Base-by-base conservation (phyloP, 2,797 vertebrate genomes). In the Strix occidentalis region DNA sequence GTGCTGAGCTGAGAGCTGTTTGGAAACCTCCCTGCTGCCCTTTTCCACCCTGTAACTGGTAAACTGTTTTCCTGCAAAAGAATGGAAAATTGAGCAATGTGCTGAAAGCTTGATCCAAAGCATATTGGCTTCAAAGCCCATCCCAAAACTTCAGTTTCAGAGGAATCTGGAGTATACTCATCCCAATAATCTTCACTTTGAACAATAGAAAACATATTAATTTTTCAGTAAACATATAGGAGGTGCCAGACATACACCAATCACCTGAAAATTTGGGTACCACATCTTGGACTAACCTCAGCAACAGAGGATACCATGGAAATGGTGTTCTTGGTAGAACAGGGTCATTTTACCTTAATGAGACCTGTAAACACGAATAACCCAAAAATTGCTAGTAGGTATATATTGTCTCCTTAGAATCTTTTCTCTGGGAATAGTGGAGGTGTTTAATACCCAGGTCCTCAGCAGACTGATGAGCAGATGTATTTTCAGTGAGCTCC, bases 31-130 rank as follows among this genome's bases (percentile, higher is more conserved):
- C 48, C 39, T 71, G 61, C 84, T 89, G 84, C 79, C 92, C 84
- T 91, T 93, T 95, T 95, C 84, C 79, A 89, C 84, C 16, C 76
- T 89, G 20, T 60, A 87, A 89, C 19, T 96, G 96, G 93, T 84
- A 87, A 79, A 94, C 80, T 95, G 94, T 92, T 96, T 97, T 96
- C 76, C 57, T 95, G 78, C 76, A 60, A 56, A 80, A 93, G 93
- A 96, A 96, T 93, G 95, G 96, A 97, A 96, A 97, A 95, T 97
- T 96, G 93, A 92, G 93, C 96, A 97, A 96, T 91, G 56, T 91
- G 74, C 82, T 64, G 79, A 88, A 72, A 82, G 39, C 84, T 96
- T 93, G 90, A 96, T 97, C 84, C 91, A 96, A 97, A 94, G 96
- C 95, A 94, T 60, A 57, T 89, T 96, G 94, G 76, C 92, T 94